Evolutionary conservation across 2,888 invertebrate genomes (phyloP).

Genomic region (Agrochola lota): DNA sequence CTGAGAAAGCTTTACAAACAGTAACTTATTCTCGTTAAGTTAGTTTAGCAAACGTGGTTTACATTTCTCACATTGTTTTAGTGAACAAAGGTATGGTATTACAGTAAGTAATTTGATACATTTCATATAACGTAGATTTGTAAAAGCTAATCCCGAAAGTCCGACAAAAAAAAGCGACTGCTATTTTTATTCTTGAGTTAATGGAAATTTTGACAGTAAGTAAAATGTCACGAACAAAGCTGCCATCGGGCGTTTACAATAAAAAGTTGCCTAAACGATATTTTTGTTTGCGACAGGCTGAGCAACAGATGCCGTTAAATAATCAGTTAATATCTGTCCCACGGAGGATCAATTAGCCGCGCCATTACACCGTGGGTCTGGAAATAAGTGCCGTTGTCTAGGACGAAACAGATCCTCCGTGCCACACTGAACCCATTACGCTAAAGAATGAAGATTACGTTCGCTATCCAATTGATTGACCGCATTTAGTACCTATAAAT

Average conservation of each 20-base stretch:
- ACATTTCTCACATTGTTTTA: constrained; percentile 68
- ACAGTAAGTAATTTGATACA: constrained; percentile 46
- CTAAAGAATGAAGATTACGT: constrained; percentile 80
- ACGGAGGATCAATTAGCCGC: constrained; percentile 76
- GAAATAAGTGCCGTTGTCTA: constrained; percentile 80
- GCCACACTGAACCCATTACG: constrained; percentile 78
- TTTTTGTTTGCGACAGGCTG: constrained; percentile 63
- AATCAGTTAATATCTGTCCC: constrained; percentile 77
- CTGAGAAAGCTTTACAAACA: constrained; percentile 79
- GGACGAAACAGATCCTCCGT: constrained; percentile 75
- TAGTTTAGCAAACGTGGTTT: constrained; percentile 67
- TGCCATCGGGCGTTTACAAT: constrained; percentile 28
- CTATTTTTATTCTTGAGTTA: constrained; percentile 37
- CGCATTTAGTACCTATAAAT: constrained; percentile 61
- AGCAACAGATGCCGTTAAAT: constrained; percentile 76
- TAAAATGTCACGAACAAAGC: constrained; percentile 44
- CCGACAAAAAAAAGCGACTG: constrained; percentile 11
- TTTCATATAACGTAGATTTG: constrained; percentile 40
- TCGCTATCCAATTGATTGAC: constrained; percentile 68
- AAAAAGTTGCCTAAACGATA: constrained; percentile 47
- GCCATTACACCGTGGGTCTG: constrained; percentile 83
- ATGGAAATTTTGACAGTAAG: constrained; percentile 36
- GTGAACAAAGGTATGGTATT: constrained; percentile 59
- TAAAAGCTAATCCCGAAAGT: constrained; percentile 3
- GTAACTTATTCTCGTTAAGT: constrained; percentile 79